Evolutionary conservation across 1,140 invertebrate species (phyloP), one percentile per base, ranked within the genome.

Genomic region (Magallana gigas): DNA sequence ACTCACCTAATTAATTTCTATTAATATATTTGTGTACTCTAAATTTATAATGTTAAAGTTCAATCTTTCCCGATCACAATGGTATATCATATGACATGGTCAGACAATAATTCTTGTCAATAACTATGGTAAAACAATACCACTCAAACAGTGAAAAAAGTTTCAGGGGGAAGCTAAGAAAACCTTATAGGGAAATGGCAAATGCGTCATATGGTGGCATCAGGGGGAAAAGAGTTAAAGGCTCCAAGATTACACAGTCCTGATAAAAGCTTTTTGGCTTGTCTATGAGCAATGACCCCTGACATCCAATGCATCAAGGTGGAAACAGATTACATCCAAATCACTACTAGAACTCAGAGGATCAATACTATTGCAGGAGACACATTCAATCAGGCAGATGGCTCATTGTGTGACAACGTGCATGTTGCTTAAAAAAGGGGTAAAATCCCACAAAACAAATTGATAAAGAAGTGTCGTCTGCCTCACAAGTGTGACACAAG

Each of bases 261-360:
- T 76, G 68, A 76, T 76, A 12, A 29, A 11, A 29, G 8, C 23
- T 76, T 18, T n/a, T 76, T 76, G 68, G 68, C 23, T 76, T 76
- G 68, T 76, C 68, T 76, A 29, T 76, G 68, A 76, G 18, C 68
- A 76, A 29, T 76, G 68, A 76, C 68, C 68, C 68, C 36, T 76
- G 23, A 29, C 68, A 76, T 76, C 23, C 36, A 11, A 76, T 29
- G 23, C 68, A 76, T 9, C 23, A 76, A 76, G 68, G 68, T 76
- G 68, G 68, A 23, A 29, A 29, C 64, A 71, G 68, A 76, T 76
- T 29, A 76, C 68, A 76, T 76, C 68, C 68, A 76, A 76, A 76
- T 76, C 68, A 76, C 18, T 29, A 29, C 23, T 4, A 71, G 68
- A 76, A 76, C 23, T 76, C 68, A 4, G 9, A 29, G 68, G 36